A percentile compares a stretch with the other conserved stretches of the same genome.
phyloP scores from a whole-genome alignment of 2,113 vertebrate species.

The Indri indri region DNA sequence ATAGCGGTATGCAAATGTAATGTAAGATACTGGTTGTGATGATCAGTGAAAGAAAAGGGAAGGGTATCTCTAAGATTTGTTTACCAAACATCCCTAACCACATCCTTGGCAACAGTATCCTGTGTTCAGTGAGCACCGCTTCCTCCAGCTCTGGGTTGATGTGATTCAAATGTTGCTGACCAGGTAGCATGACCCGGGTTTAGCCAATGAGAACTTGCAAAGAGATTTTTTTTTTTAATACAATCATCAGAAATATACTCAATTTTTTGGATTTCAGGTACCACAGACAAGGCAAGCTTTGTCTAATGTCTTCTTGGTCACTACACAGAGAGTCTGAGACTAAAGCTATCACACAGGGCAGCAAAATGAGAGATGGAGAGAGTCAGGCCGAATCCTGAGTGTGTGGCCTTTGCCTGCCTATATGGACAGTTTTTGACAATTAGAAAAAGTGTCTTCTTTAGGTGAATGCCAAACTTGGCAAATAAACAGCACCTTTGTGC shows the following conservation, averaged over 20 bases:
- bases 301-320: neutral
- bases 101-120: neutral
- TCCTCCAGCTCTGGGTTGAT: neutral
- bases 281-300: neutral
- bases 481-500: neutral
- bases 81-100: neutral
- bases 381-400: neutral
- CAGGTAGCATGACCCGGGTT: neutral
- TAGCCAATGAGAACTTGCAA: neutral
- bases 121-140: neutral
- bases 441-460: neutral
- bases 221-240: neutral
- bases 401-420: neutral
- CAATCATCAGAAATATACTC: neutral
- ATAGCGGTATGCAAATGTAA: neutral
- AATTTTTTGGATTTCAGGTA: neutral
- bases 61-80: neutral
- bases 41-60: neutral
- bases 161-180: neutral
- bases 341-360: neutral
- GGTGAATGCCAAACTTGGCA: neutral
- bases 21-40: neutral
- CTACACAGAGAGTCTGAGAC: neutral
- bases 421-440: neutral
- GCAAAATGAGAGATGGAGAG: neutral